A percentile compares a stretch with the other conserved stretches of the same genome.
These are phyloP conservation scores for Oscheius sp. DNA, from an alignment of 2,888 invertebrate genomes.

Conservation along the genomic window DNA sequence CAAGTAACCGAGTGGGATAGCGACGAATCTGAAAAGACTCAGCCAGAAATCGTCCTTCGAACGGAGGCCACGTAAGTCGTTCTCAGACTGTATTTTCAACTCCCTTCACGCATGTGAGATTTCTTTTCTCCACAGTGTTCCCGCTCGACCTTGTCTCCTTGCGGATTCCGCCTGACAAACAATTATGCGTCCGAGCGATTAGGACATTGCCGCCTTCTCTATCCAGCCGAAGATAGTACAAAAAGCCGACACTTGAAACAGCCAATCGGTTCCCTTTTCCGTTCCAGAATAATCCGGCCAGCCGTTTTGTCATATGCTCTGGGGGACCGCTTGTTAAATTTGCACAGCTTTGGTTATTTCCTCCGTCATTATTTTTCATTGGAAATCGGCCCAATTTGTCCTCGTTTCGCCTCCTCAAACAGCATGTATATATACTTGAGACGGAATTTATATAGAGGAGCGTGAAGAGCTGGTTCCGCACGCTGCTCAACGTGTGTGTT, in stretches of 20 bases:
- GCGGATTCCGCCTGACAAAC: slow-evolving; percentile 31
- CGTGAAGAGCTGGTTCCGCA: slow-evolving; percentile 22
- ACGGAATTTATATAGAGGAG: background rate
- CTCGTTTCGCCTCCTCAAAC: background rate
- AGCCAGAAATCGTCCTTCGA: slow-evolving; percentile 18
- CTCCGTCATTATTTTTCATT: background rate
- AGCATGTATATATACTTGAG: background rate
- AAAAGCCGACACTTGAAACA: no score
- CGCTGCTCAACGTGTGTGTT: slow-evolving; percentile 26
- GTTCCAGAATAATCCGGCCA: no score
- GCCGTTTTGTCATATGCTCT: background rate
- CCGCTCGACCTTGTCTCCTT: slow-evolving; percentile 20
- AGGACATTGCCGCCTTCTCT: slow-evolving; percentile 29
- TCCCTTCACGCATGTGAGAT: slow-evolving; percentile 5
- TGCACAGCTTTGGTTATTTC: slow-evolving; percentile 11
- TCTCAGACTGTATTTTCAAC: background rate
- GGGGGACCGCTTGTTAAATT: no score
- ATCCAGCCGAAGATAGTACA: no score
- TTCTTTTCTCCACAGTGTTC: no score
- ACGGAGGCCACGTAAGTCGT: slow-evolving; percentile 23
- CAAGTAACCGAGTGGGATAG: slow-evolving; percentile 22
- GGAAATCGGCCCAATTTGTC: no score
- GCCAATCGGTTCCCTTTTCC: no score
- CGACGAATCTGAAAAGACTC: slow-evolving; percentile 24
- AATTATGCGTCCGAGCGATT: slow-evolving; percentile 29